Evolutionary conservation across 1,140 invertebrate species (phyloP).

Genomic region (Aleiodes sp.): DNA sequence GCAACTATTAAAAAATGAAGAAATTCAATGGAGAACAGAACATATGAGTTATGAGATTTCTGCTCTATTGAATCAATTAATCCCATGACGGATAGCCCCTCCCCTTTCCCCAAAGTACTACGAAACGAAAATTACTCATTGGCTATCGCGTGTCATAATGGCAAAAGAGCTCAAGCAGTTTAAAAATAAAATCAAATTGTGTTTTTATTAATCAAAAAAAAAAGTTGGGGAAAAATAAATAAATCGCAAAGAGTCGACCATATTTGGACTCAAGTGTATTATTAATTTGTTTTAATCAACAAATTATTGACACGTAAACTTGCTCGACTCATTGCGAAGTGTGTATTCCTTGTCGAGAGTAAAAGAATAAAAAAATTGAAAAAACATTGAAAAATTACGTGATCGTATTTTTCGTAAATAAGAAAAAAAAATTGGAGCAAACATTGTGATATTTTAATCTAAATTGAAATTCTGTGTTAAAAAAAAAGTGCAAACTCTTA

Average conservation of each 20-base stretch:
- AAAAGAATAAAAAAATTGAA: slow-evolving; percentile 10
- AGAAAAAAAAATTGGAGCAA: not conserved
- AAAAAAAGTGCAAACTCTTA: slow-evolving; percentile 5
- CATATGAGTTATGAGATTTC: no score
- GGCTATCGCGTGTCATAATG: no score
- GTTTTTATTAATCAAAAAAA: not conserved
- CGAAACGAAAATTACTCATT: no score
- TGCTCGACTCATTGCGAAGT: not conserved
- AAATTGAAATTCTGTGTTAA: not conserved
- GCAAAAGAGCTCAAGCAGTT: no score
- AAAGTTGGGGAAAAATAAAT: not conserved
- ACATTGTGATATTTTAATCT: slow-evolving; percentile 27
- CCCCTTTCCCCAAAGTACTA: slow-evolving; percentile 33
- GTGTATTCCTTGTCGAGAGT: not conserved
- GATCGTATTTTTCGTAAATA: no score
- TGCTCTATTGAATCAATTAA: no score
- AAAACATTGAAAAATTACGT: no score
- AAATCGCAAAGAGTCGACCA: slow-evolving; percentile 32
- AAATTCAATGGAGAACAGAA: no score
- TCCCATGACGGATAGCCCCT: slow-evolving; percentile 44
- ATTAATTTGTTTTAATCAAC: not conserved
- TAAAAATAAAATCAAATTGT: slow-evolving; percentile 45
- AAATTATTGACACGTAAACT: slow-evolving; percentile 2
- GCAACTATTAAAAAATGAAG: slow-evolving; percentile 33
- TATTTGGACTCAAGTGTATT: slow-evolving; percentile 35